Evolutionary conservation across 2,797 vertebrate genomes (phyloP).

Genomic region (Microtus agrestis): DNA sequence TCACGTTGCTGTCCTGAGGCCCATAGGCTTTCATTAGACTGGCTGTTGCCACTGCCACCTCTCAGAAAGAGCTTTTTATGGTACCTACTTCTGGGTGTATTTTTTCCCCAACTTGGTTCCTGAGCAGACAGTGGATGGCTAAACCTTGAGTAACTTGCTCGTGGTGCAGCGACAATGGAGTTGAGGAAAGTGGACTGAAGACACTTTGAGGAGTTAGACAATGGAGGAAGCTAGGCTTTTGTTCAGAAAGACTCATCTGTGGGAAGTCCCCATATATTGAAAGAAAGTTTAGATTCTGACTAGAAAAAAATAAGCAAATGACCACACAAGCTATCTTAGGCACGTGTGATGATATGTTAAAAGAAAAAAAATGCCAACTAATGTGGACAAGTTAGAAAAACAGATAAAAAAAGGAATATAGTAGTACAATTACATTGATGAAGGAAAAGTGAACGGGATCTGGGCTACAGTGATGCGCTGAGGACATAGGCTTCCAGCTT

Average conservation of each 20-base stretch:
- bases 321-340: background rate
- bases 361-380: background rate
- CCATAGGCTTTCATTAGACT: background rate
- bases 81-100: background rate
- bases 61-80: background rate
- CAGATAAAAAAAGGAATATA: background rate
- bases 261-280: background rate
- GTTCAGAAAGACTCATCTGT: background rate
- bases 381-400: slow-evolving; percentile 33
- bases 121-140: background rate
- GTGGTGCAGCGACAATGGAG: too few species aligned
- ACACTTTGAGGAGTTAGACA: background rate
- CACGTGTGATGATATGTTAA: background rate
- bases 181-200: background rate
- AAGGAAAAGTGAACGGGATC: background rate
- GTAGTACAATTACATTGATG: too few species aligned
- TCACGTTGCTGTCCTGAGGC: background rate
- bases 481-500: background rate
- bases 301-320: background rate
- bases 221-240: background rate
- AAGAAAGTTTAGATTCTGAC: slow-evolving; percentile 5
- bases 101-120: background rate
- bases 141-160: background rate
- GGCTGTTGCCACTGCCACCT: background rate
- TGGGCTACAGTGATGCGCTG: background rate